phyloP scores from a whole-genome alignment of 92 coral and sea anemone genomes.

The Actinernus sp. region DNA sequence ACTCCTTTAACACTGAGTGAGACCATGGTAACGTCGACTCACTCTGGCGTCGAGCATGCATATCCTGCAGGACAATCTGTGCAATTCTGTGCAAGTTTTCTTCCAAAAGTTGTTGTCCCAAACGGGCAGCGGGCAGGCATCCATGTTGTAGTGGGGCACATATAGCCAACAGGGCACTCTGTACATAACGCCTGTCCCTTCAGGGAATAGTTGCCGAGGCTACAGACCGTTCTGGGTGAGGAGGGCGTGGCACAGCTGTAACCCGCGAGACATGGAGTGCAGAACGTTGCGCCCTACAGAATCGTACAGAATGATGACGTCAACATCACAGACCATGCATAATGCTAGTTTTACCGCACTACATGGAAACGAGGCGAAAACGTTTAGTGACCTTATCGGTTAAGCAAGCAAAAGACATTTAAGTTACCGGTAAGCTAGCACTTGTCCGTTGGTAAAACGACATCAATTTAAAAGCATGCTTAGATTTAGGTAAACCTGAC shows the following conservation, averaged over 20 bases:
- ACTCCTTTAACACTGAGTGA: too few relatives aligned
- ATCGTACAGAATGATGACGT: not conserved
- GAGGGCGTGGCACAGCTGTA: conserved; percentile 88
- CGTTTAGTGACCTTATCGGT: too few relatives aligned
- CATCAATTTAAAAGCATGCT: too few relatives aligned
- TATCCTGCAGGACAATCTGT: conserved; percentile 91
- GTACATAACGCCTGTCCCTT: conserved; percentile 89
- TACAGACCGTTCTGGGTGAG: conserved; percentile 56
- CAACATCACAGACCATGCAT: not conserved
- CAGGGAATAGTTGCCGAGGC: conserved; percentile 79
- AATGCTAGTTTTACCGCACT: too few relatives aligned
- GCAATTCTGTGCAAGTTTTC: conserved; percentile 66
- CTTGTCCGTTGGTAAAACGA: too few relatives aligned
- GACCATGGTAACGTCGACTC: conserved; percentile 16
- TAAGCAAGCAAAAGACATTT: too few relatives aligned
- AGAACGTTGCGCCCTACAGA: conserved; percentile 84
- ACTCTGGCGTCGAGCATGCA: conserved; percentile 90
- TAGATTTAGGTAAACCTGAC: too few relatives aligned
- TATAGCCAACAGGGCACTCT: conserved; percentile 91
- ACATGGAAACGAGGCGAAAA: not conserved
- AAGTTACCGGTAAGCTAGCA: too few relatives aligned
- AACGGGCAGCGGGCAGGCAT: conserved; percentile 80
- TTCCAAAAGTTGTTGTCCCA: conserved; percentile 89
- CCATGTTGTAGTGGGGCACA: conserved; percentile 85
- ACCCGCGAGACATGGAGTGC: conserved; percentile 94